Base-by-base conservation (phyloP, 1,140 invertebrate species). In the Drosophila quadrilineata region DNA sequence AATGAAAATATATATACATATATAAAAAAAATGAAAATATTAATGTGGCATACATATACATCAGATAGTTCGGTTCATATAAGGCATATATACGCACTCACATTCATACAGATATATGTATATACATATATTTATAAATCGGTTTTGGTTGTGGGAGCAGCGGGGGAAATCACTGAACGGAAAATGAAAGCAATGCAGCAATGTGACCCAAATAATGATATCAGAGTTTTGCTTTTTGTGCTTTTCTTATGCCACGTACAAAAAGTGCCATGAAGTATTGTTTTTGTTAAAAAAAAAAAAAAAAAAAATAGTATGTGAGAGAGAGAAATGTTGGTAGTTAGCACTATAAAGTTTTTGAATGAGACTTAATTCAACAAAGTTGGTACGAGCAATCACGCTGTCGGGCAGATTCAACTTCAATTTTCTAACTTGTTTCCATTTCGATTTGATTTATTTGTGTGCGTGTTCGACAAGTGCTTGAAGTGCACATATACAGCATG, bases 181-280 rank as follows among this genome's bases (percentile, higher is more conserved):
- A 75, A 62, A 66, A 59, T 31, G 48, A 50, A 62, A 53, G 64
- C 64, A 41, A 48, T 28, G 41, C 41, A 45, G 46, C 29, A 60
- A 46, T 52, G 71, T 82, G 77, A 82, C 76, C 76, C 64, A 76
- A 72, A 73, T 73, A 53, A 38, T 70, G 65, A 79, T 80, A 80
- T 63, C 52, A 68, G 35, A 16, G 28, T 28, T 67, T 31, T 82
- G 53, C 75, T 82, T 80, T 71, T 33, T 43, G 9, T 43, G 43
- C 28, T 71, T n/a, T n/a, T n/a, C n/a, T n/a, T n/a, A n/a, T n/a
- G n/a, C n/a, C n/a, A n/a, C n/a, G n/a, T n/a, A n/a, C n/a, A n/a
- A n/a, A n/a, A n/a, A n/a, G n/a, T n/a, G n/a, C n/a, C n/a, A n/a
- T n/a, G n/a, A n/a, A n/a, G n/a, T n/a, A 36, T 45, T 40, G 50